These are phyloP conservation scores for Metopia argyrocephala DNA, from an alignment of 2,888 invertebrate species.

Conservation along the genomic window DNA sequence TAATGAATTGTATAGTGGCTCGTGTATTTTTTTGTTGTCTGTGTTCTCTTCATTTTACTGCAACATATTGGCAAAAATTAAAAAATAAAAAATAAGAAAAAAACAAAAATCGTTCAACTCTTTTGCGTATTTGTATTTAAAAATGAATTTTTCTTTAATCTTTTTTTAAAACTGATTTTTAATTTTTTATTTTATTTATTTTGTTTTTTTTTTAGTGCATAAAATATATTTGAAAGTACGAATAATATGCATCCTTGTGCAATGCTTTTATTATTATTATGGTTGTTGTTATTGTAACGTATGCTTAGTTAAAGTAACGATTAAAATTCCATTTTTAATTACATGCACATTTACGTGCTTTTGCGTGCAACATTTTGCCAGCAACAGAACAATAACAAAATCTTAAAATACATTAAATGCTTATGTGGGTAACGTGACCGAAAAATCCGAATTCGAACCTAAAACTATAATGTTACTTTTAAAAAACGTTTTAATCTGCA, in stretches of 20 bases:
- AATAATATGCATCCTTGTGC: conserved; percentile 55
- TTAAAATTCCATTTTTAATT: conserved; percentile 68
- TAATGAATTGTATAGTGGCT: conserved; percentile 66
- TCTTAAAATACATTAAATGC: background rate
- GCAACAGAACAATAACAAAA: background rate
- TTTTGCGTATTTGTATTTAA: conserved; percentile 52
- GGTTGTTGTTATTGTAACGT: conserved; percentile 64
- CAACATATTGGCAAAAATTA: background rate
- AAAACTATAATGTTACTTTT: too few relatives aligned
- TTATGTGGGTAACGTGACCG: background rate
- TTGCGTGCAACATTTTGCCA: conserved; percentile 58
- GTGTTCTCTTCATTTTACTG: conserved; percentile 9
- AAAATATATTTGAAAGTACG: conserved; percentile 43
- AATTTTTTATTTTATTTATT: conserved; percentile 7
- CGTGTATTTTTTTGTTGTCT: conserved; percentile 43
- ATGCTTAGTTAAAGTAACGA: conserved; percentile 63
- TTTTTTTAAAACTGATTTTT: conserved; percentile 54
- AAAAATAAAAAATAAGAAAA: conserved; percentile 1
- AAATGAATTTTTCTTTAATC: background rate
- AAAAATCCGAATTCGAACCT: too few relatives aligned
- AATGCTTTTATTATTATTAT: conserved; percentile 62
- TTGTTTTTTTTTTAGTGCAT: conserved; percentile 37
- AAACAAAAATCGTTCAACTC: conserved; percentile 37
- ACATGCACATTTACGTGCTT: conserved; percentile 65
- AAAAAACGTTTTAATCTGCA: too few relatives aligned